Conservation (phyloP, 2,888 invertebrate species). For the Meteorus cinctellus region DNA sequence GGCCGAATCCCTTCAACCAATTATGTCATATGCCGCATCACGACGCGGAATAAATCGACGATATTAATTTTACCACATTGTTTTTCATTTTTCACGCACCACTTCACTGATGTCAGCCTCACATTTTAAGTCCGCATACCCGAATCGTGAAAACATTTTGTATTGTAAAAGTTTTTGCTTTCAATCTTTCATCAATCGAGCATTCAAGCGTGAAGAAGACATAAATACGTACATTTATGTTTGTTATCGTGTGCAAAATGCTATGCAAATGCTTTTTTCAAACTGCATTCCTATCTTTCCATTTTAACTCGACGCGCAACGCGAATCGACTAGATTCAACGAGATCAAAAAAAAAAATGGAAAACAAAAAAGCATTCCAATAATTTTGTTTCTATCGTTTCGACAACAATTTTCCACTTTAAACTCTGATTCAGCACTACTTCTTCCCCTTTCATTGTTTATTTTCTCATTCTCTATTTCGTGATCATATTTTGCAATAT, state of each 20-base stretch:
- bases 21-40: neutral
- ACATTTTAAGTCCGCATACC: neutral
- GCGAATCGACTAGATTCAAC: conserved; percentile 20
- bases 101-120: neutral
- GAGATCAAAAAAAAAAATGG: neutral
- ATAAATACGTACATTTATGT: neutral
- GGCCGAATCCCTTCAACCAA: neutral
- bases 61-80: neutral
- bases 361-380: neutral
- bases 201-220: neutral
- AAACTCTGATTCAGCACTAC: neutral
- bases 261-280: neutral
- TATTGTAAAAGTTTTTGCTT: neutral
- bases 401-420: neutral
- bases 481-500: neutral
- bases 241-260: neutral
- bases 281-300: neutral
- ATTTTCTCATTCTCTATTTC: neutral
- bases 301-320: neutral
- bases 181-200: neutral
- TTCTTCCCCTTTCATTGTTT: neutral
- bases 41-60: neutral
- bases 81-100: neutral
- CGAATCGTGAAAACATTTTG: neutral
- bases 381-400: neutral